phyloP scores from a whole-genome alignment of 2,797 vertebrate species.

The Neosilurus hyrtlii region DNA sequence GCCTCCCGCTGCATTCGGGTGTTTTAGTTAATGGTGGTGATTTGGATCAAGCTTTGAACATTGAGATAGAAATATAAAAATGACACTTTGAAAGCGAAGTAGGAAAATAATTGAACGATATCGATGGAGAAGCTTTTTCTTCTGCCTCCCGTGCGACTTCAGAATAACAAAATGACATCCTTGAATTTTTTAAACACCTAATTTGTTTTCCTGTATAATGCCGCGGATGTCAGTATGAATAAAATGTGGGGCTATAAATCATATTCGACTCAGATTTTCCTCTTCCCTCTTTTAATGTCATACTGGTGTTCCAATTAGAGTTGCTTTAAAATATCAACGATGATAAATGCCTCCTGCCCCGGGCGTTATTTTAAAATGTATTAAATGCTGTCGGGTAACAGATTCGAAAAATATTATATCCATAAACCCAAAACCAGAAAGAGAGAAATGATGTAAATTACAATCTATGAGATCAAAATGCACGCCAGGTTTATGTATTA shows the following conservation, averaged over 20 bases:
- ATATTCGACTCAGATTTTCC: background rate
- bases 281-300: background rate
- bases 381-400: background rate
- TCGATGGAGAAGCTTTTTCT: background rate
- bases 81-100: background rate
- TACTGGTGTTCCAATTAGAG: background rate
- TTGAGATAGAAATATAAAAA: slow-evolving; percentile 23
- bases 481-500: slow-evolving; percentile 10
- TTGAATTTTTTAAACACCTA: background rate
- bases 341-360: background rate
- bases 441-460: background rate
- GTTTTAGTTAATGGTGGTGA: slow-evolving; percentile 32
- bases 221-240: background rate
- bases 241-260: background rate
- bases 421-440: background rate
- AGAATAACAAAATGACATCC: background rate
- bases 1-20: slow-evolving; percentile 34
- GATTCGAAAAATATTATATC: background rate
- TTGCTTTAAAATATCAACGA: background rate
- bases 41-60: slow-evolving; percentile 38
- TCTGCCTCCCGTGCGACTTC: background rate
- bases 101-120: background rate
- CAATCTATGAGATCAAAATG: background rate
- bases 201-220: background rate
- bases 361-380: background rate